A percentile compares a stretch with the other conserved stretches of the same genome.
These are phyloP conservation scores for Polypedilum vanderplanki DNA, from an alignment of 1,140 invertebrate species.

Conservation along the genomic window DNA sequence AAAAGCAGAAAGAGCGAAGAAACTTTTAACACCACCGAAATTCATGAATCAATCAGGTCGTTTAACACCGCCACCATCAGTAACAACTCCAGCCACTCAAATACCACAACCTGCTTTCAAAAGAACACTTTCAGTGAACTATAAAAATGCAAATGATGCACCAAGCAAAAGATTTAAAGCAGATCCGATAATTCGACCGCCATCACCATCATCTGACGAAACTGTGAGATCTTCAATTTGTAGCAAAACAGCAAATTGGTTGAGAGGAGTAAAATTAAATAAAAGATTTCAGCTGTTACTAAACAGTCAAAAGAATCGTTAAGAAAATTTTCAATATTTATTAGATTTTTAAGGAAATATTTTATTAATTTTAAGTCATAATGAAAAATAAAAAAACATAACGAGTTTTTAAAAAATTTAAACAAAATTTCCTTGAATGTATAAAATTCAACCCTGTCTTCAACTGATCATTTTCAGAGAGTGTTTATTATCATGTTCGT, in stretches of 20 bases:
- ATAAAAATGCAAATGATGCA: background rate
- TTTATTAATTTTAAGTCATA: too few species aligned
- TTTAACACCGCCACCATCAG: background rate
- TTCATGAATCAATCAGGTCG: background rate
- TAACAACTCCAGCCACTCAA: background rate
- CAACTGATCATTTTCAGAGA: too few species aligned
- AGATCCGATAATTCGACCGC: background rate
- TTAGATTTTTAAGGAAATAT: too few species aligned
- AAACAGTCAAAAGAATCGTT: too few species aligned
- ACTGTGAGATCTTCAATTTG: background rate
- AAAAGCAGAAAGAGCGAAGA: background rate
- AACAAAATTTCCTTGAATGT: too few species aligned
- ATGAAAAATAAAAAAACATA: too few species aligned
- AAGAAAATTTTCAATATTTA: too few species aligned
- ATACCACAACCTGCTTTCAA: background rate
- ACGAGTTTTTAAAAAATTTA: too few species aligned
- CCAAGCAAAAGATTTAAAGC: background rate
- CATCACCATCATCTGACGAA: too few species aligned
- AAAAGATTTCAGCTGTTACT: background rate
- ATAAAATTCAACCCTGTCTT: too few species aligned
- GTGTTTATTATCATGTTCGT: slow-evolving; percentile 13
- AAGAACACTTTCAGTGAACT: background rate
- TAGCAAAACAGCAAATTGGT: background rate
- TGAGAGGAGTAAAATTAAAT: background rate
- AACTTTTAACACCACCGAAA: background rate